Percentiles rank a stretch among this genome's conserved stretches.
Conservation (phyloP, 2,888 invertebrate species). For the Nasonovia ribisnigri region DNA sequence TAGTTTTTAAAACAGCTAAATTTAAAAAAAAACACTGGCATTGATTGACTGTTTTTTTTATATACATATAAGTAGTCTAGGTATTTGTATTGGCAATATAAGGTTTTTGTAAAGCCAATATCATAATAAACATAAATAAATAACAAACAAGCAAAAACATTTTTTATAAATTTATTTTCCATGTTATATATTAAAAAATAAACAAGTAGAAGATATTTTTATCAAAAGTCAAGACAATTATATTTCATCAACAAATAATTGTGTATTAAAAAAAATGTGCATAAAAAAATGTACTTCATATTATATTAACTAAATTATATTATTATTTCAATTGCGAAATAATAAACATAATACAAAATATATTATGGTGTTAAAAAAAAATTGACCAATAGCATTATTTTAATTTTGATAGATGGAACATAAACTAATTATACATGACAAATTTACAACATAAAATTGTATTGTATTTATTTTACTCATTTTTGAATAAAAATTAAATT, state of each 20-base stretch:
- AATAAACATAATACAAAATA: neutral
- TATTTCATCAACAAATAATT: constrained; percentile 19
- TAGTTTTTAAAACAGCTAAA: too few species aligned
- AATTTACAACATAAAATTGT: neutral
- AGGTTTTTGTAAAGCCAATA: too few species aligned
- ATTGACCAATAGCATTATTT: constrained; percentile 18
- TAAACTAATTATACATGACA: neutral
- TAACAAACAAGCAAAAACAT: neutral
- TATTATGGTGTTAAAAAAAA: constrained; percentile 49
- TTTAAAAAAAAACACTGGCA: too few species aligned
- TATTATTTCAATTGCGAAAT: neutral
- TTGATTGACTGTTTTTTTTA: too few species aligned
- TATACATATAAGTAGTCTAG: neutral
- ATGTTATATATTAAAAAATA: neutral
- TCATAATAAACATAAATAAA: neutral
- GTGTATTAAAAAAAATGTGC: constrained; percentile 4
- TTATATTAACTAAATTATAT: neutral
- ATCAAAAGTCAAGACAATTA: constrained; percentile 10
- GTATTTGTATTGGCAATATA: neutral
- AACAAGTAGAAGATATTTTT: neutral
- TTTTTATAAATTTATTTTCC: neutral
- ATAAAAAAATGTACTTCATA: constrained; percentile 35
- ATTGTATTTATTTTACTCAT: neutral
- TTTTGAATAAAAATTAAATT: neutral
- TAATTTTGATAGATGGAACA: neutral